Percentiles rank a stretch among this genome's conserved stretches.
phyloP scores from a whole-genome alignment of 2,888 invertebrate species.

The Oscheius sp. region DNA sequence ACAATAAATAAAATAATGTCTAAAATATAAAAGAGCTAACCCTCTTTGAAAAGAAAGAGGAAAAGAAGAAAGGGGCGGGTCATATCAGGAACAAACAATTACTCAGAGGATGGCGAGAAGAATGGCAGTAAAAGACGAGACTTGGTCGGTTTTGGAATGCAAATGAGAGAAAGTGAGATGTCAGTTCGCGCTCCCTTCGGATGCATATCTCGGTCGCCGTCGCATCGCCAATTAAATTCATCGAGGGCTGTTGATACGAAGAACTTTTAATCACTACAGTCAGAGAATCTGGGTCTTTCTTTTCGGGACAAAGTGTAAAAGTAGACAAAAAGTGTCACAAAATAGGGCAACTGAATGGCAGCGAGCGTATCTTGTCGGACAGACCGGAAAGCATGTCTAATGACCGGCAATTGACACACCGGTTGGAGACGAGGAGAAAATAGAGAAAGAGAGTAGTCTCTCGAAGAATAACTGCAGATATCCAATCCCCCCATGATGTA shows the following conservation, averaged over 20 bases:
- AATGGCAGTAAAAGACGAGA: background rate
- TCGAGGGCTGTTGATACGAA: conserved; percentile 24
- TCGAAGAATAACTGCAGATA: conserved; percentile 14
- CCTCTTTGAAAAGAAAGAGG: background rate
- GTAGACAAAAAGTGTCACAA: background rate
- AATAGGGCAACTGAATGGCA: background rate
- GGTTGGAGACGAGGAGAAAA: background rate
- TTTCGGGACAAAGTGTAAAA: too few relatives aligned
- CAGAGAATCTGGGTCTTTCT: background rate
- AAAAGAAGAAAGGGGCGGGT: background rate
- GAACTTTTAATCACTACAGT: background rate
- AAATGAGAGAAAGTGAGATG: conserved; percentile 31
- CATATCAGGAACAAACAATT: conserved; percentile 21
- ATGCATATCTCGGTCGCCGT: conserved; percentile 30
- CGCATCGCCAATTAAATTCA: conserved; percentile 31
- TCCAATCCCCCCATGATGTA: background rate
- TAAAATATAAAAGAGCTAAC: background rate
- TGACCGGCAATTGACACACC: background rate
- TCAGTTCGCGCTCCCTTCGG: background rate
- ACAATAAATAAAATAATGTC: too few relatives aligned
- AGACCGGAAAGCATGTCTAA: conserved; percentile 4
- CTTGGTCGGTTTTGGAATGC: conserved; percentile 22
- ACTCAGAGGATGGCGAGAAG: conserved; percentile 10
- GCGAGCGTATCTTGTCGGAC: background rate
- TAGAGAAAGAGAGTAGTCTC: too few relatives aligned